phyloP scores from a whole-genome alignment of 2,888 invertebrate genomes.

The Chironomus tentans region DNA sequence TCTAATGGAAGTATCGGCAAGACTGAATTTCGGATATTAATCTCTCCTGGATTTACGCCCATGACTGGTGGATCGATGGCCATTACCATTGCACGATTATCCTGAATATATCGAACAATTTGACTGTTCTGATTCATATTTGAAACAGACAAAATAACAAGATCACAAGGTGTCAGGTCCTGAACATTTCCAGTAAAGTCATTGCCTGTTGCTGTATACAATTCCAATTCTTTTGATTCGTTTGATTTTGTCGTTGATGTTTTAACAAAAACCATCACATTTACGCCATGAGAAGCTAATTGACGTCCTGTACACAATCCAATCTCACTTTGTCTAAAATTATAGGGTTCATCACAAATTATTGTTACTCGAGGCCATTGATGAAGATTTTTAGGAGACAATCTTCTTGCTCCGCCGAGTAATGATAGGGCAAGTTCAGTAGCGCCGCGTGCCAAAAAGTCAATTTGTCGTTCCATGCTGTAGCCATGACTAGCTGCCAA shows the following conservation, averaged over 20 bases:
- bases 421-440: conserved; percentile 76
- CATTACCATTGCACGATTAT: conserved; percentile 59
- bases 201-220: conserved; percentile 58
- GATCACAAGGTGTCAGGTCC: conserved; percentile 43
- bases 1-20: conserved; percentile 61
- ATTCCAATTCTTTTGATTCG: conserved; percentile 46
- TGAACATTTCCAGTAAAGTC: conserved; percentile 46
- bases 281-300: conserved; percentile 71
- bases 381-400: conserved; percentile 79
- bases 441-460: conserved; percentile 73
- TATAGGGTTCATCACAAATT: conserved; percentile 60
- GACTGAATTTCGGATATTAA: conserved; percentile 56
- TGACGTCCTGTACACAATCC: conserved; percentile 71
- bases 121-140: conserved; percentile 42
- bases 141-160: conserved; percentile 41
- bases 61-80: conserved; percentile 66
- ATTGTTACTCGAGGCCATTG: conserved; percentile 76
- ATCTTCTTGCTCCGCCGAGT: conserved; percentile 72
- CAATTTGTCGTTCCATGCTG: conserved; percentile 55
- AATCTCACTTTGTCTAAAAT: conserved; percentile 48
- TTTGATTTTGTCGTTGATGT: conserved; percentile 45
- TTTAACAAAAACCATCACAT: conserved; percentile 52
- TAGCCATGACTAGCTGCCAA: conserved; percentile 60
- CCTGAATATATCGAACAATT: conserved; percentile 58
- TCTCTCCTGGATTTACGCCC: conserved; percentile 48